Evolutionary conservation across 1,140 invertebrate genomes (phyloP).

Genomic region (Psilanteris sp.): DNA sequence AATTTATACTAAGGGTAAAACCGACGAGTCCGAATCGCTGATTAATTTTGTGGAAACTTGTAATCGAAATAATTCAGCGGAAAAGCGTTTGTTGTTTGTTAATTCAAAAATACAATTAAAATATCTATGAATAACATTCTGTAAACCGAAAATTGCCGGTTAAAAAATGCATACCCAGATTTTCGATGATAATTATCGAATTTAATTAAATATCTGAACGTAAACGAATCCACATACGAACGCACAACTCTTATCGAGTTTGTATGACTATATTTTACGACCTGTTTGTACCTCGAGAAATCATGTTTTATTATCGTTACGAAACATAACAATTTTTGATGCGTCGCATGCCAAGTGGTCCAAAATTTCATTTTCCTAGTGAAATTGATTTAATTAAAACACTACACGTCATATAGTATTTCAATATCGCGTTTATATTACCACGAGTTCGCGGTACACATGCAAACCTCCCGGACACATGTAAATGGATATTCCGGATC

Average conservation of each 20-base stretch:
- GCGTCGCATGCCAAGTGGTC: constrained; percentile 12
- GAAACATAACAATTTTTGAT: constrained; percentile 40
- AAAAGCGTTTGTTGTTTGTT: no score
- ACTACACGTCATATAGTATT: constrained; percentile 33
- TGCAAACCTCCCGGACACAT: constrained; percentile 10
- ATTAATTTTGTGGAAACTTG: no score
- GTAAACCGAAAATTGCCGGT: background rate
- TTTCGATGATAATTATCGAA: constrained; percentile 27
- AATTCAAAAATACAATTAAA: no score
- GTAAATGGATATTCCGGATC: constrained; percentile 58
- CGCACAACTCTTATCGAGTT: background rate
- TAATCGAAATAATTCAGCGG: no score
- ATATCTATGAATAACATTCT: no score
- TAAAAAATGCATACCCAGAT: constrained; percentile 3
- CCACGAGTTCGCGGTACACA: background rate
- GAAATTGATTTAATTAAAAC: constrained; percentile 59
- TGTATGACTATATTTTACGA: constrained; percentile 2
- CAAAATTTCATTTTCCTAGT: constrained; percentile 45
- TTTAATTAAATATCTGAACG: constrained; percentile 25
- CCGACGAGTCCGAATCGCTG: no score
- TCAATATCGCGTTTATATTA: constrained; percentile 54
- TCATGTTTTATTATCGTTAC: constrained; percentile 49
- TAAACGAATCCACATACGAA: constrained; percentile 22
- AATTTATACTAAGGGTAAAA: no score
- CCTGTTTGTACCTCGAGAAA: background rate